phyloP scores from a whole-genome alignment of 2,888 invertebrate genomes.

The Ephialtes manifestator region DNA sequence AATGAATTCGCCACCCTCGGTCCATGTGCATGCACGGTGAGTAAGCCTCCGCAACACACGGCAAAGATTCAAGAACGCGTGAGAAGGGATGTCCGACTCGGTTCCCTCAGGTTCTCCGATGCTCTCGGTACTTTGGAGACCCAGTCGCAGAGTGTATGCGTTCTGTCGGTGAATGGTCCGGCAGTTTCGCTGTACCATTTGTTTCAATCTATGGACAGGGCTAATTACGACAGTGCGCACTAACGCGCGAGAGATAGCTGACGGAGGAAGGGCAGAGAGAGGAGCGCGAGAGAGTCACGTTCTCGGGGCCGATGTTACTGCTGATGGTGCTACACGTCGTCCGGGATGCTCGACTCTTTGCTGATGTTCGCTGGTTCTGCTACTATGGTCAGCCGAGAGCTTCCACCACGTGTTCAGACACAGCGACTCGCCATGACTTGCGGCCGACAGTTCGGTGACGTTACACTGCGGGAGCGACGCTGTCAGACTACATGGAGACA shows the following conservation, averaged over 20 bases:
- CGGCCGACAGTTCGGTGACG: slow-evolving; percentile 72
- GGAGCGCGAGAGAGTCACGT: slow-evolving; percentile 62
- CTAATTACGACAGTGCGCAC: slow-evolving; percentile 80
- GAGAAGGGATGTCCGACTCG: slow-evolving; percentile 86
- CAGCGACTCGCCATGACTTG: slow-evolving; percentile 49
- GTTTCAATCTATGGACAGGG: slow-evolving; percentile 87
- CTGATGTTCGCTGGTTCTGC: slow-evolving; percentile 1
- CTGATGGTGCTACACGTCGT: slow-evolving; percentile 30
- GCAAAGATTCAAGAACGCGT: slow-evolving; percentile 76
- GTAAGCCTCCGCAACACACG: not conserved
- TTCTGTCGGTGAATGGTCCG: slow-evolving; percentile 53
- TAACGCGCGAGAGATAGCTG: slow-evolving; percentile 64
- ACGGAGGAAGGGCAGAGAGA: slow-evolving; percentile 21
- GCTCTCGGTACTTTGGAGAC: slow-evolving; percentile 36
- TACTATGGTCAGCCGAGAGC: slow-evolving; percentile 21
- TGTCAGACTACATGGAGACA: slow-evolving; percentile 85
- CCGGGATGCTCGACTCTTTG: slow-evolving; percentile 43
- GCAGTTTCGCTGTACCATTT: slow-evolving; percentile 84
- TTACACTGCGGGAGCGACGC: slow-evolving; percentile 81
- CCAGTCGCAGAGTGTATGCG: not conserved
- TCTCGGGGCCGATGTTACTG: slow-evolving; percentile 22
- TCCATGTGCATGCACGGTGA: not conserved
- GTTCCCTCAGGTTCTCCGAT: slow-evolving; percentile 83
- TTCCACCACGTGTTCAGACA: slow-evolving; percentile 68
- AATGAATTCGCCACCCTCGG: not conserved